Base-by-base conservation (phyloP, 1,140 invertebrate species). In the Pectinophora gossypiella region DNA sequence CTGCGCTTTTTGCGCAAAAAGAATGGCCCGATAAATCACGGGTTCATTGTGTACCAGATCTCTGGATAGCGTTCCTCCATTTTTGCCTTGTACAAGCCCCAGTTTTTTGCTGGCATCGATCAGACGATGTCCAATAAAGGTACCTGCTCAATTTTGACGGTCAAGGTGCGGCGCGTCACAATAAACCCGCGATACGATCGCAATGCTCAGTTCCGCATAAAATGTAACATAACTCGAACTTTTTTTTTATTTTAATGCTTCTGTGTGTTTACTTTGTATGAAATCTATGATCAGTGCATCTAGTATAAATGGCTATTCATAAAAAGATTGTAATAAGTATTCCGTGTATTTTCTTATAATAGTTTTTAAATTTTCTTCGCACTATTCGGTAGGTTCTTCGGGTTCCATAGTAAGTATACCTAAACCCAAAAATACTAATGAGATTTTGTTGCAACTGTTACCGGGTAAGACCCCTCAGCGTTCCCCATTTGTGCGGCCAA, bases 141-240 rank as follows among this genome's bases (percentile, higher is more conserved):
- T 86, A 86, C 83, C 83, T 86, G 83, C 81, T 74, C 66, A 65
- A 76, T 74, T 67, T 73, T 72, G 72, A 72, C 72, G 74, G 77
- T 78, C 77, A 76, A 83, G 77, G 76, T 86, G 79, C 76, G 65
- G 67, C 61, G 48, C 57, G 74, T 84, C 83, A 86, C 79, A 84
- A 86, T 83, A 84, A 58, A 62, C 54, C 44, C 54, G 48, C 58
- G 80, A 84, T 82, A 83, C 56, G 51, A 82, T 85, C 76, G 44
- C 49, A 67, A 70, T 73, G 67, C 66, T 76, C 61, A 81, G 68
- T 83, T 85, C 72, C 77, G 79, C 76, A 69, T 78, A 75, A 76
- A 72, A 61, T 65, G 54, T 56, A 53, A 59, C 38, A 40, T 56
- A 54, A 56, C n/a, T 40, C 27, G 27, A 32, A 9, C 9, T 32